Conservation (phyloP, 2,888 invertebrate genomes). For the Pogonocherus hispidulus region DNA sequence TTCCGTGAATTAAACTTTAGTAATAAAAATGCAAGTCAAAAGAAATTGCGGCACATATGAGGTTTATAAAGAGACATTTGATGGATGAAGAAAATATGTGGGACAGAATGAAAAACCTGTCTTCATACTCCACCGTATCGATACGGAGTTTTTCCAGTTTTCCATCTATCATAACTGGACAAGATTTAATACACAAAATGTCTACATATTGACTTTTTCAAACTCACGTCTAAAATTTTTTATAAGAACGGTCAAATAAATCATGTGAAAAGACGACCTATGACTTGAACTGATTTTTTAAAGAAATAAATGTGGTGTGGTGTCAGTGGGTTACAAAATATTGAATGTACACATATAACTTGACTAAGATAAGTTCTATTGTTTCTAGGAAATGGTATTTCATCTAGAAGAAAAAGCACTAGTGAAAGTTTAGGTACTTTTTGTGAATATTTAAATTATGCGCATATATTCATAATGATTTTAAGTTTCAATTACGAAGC, state of each 20-base stretch:
- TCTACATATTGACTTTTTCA: conserved; percentile 44
- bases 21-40: conserved; percentile 57
- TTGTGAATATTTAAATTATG: too few relatives aligned
- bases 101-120: conserved; percentile 56
- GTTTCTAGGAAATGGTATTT: conserved; percentile 10
- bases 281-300: conserved; percentile 39
- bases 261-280: conserved; percentile 33
- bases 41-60: conserved; percentile 38
- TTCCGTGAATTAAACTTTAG: conserved; percentile 56
- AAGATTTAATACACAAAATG: conserved; percentile 63
- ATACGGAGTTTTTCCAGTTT: conserved; percentile 51
- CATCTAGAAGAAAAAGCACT: conserved; percentile 28
- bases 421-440: conserved; percentile 11
- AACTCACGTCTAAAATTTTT: conserved; percentile 41
- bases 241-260: conserved; percentile 15
- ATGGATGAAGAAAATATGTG: conserved; percentile 62
- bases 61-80: conserved; percentile 52
- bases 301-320: conserved; percentile 15
- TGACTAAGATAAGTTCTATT: conserved; percentile 31
- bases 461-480: too few relatives aligned
- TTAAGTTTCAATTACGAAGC: too few relatives aligned
- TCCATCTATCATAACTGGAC: conserved; percentile 63
- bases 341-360: conserved; percentile 23
- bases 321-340: conserved; percentile 22
- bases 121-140: conserved; percentile 45